phyloP scores from a whole-genome alignment of 2,113 vertebrate species.

The Scalopus aquaticus region DNA sequence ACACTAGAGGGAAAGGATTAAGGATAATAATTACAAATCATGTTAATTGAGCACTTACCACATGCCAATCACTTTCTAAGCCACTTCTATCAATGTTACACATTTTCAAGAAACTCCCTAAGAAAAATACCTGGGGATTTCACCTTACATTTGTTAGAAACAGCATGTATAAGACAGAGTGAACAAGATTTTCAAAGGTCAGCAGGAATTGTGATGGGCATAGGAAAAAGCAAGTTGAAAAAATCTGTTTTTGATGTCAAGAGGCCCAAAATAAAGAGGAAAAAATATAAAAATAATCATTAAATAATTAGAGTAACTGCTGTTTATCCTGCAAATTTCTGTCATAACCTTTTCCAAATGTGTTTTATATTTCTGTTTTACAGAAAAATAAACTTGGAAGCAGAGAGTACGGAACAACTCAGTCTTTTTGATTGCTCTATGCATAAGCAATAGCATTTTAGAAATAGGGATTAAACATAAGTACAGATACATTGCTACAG shows the following conservation, averaged over 20 bases:
- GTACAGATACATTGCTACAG: background rate
- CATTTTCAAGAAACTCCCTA: background rate
- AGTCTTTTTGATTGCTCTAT: background rate
- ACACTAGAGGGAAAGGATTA: background rate
- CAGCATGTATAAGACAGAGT: background rate
- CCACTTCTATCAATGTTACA: background rate
- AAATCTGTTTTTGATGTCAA: background rate
- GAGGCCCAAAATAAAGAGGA: background rate
- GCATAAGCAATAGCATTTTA: background rate
- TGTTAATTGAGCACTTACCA: background rate
- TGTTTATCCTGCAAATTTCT: background rate
- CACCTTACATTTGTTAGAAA: background rate
- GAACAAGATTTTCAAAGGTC: constrained; percentile 37
- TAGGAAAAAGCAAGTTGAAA: background rate
- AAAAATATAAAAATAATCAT: background rate
- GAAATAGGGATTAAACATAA: background rate
- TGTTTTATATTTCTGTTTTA: background rate
- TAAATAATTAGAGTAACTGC: background rate
- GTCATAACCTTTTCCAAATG: background rate
- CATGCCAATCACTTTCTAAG: background rate
- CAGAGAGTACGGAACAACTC: background rate
- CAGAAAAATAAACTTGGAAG: background rate
- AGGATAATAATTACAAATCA: background rate
- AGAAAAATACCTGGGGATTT: background rate
- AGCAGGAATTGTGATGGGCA: background rate